phyloP scores from a whole-genome alignment of 2,797 vertebrate genomes.

The Chaetodon trifasciatus region DNA sequence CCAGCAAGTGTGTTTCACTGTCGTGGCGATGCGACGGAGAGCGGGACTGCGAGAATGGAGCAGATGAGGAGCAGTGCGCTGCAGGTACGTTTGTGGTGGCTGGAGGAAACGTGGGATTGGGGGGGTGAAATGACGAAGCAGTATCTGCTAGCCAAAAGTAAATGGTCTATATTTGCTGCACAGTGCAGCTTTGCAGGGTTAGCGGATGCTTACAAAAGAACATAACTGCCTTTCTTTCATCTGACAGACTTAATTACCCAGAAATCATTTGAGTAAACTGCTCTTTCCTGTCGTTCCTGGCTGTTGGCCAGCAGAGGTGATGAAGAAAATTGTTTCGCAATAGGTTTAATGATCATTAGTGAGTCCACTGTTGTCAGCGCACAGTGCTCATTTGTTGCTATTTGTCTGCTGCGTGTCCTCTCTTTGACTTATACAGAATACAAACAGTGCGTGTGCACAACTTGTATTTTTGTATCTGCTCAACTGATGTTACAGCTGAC shows the following conservation, averaged over 20 bases:
- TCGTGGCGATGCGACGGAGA: slow-evolving; percentile 98
- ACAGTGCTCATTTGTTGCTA: background rate
- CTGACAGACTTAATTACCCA: slow-evolving; percentile 5
- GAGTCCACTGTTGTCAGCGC: background rate
- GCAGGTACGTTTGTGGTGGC: slow-evolving; percentile 83
- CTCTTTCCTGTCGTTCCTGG: background rate
- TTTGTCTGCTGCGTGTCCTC: slow-evolving; percentile 7
- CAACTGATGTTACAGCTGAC: background rate
- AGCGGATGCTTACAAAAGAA: too few species aligned
- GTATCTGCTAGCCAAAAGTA: background rate
- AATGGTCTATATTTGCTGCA: background rate
- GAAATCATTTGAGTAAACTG: slow-evolving; percentile 4
- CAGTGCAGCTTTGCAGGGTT: background rate
- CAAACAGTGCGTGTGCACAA: background rate
- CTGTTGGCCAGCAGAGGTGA: background rate
- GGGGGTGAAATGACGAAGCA: background rate
- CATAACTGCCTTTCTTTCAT: background rate
- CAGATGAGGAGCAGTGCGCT: slow-evolving; percentile 93
- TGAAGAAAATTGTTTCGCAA: background rate
- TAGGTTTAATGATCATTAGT: background rate
- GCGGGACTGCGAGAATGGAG: slow-evolving; percentile 93
- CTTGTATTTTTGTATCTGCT: background rate
- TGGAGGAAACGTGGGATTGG: background rate
- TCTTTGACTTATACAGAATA: slow-evolving; percentile 1
- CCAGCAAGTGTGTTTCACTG: slow-evolving; percentile 93